Evolutionary conservation across 1,140 invertebrate genomes (phyloP), one percentile per base, ranked within the genome.

Genomic region (Rhagoletis zephyria): DNA sequence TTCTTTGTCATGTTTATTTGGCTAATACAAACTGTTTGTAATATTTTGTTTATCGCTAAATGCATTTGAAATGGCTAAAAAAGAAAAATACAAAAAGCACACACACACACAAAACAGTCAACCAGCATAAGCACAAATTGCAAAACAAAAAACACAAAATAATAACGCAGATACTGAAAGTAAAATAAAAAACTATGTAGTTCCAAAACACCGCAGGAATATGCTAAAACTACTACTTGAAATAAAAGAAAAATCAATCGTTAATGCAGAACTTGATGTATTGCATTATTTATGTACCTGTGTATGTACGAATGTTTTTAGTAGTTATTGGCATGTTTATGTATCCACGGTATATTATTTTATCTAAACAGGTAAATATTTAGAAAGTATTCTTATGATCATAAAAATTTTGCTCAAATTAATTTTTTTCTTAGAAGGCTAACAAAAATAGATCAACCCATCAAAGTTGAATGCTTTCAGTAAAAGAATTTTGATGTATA

Each of bases 1-100:
- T 45, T 59, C 6, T 86, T 86, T 45, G 7, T 86, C 40, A 81
- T 81, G 48, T 51, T 88, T 10, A 60, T 86, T 88, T 56, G 77
- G 19, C 60, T 56, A 9, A 74, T 60, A 59, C 19, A 67, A 59
- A 48, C 45, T 87, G 19, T 48, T 87, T n/a, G 4, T 56, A 81
- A 56, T 64, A 56, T 19, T 87, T 87, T 3, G 40, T 48, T 59
- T 51, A 45, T 60, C 40, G 67, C 67, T 87, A 61, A 42, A 59
- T 40, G 30, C 65, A 16, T 45, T 67, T 74, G 40, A 48, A 40
- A 74, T 48, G 12, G 67, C 51, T 56, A 56, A 56, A 56, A 56
- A 56, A 56, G 1, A 56, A 7, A 5, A 56, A 56, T 12, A 42
- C 19, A 10, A 0, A 67, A 67, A 16, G 5, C 67, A 74, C 42